These are phyloP conservation scores for Pipistrellus nathusii DNA, from an alignment of 2,797 vertebrate species.

Conservation along the genomic window DNA sequence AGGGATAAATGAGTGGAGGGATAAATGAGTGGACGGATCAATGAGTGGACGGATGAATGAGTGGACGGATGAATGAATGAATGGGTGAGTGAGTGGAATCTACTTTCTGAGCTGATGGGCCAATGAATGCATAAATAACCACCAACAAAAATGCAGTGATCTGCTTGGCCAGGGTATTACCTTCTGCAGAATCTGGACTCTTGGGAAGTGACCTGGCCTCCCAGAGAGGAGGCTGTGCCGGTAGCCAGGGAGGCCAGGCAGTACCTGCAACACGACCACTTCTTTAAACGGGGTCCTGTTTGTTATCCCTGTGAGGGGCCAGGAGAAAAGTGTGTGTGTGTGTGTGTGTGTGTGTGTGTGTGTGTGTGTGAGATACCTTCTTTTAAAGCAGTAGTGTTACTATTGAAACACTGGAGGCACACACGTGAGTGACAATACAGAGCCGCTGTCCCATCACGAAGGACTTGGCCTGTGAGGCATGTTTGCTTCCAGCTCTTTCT, in stretches of 20 bases:
- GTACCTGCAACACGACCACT: accelerated
- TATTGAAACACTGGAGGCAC: no score
- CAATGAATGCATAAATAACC: accelerated
- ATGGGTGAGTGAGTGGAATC: accelerated
- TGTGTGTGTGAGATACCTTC: no score
- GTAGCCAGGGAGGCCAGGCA: neutral
- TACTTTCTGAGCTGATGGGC: neutral
- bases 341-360: no score
- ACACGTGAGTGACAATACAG: neutral
- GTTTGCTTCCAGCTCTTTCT: neutral
- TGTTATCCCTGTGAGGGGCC: neutral
- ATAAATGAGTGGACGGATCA: no score
- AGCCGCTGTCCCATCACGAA: neutral
- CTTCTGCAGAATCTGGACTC: neutral
- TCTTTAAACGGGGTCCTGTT: neutral
- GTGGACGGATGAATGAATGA: neutral
- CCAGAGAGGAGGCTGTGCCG: accelerated
- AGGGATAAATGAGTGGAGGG: neutral
- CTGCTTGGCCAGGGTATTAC: neutral
- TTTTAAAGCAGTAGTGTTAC: neutral
- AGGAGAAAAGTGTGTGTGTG: no score
- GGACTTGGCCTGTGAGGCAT: neutral
- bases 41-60: no score
- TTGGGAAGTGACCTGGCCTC: neutral
- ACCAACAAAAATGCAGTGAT: accelerated